Base-by-base conservation (phyloP, 2,888 invertebrate species). In the Cheilosia urbana region DNA sequence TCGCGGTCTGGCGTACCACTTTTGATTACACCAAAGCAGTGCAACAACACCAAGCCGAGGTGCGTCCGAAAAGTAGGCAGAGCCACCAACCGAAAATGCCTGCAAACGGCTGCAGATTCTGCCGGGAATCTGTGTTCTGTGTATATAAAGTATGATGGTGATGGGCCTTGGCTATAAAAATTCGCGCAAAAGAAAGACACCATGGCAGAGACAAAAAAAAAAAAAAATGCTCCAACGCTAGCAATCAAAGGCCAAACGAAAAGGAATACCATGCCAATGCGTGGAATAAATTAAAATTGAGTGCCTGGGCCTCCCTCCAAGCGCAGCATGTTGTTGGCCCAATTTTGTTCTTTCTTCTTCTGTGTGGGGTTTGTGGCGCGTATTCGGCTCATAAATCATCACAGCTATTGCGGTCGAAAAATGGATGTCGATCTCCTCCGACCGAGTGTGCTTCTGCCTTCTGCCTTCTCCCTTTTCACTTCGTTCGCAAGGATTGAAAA, bases 261-360 rank as follows among this genome's bases (percentile, higher is more conserved):
- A 37, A 37, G 27, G 53, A 78, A 72, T 51, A 24, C 37, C 60
- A 63, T 62, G 24, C 69, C 77, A 78, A 45, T 85, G 81, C 71
- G 62, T 81, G 75, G 72, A 85, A 81, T 81, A 81, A 77, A 85
- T 85, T 85, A 81, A 85, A 81, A 77, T 68, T 65, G 63, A 81
- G 81, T 85, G 76, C 85, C 85, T 37, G 37, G 37, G 37, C 37
- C 13, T 37, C 13, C 37, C 37, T 63, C 66, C 45, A 75, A 76
- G 81, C 62, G 37, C 81, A 72, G 24, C 30, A 62, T 66, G 76
- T 63, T 68, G 85, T 68, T 68, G 85, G 81, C 68, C 81, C 49
- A 68, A 40, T 58, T 80, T 65, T 51, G 45, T 47, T 40, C 45
- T 53, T 42, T 68, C 13, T 19, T 60, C 37, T 24, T 37, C 34